Evolutionary conservation across 2,888 invertebrate genomes (phyloP).

Genomic region (Mythimna pallens): DNA sequence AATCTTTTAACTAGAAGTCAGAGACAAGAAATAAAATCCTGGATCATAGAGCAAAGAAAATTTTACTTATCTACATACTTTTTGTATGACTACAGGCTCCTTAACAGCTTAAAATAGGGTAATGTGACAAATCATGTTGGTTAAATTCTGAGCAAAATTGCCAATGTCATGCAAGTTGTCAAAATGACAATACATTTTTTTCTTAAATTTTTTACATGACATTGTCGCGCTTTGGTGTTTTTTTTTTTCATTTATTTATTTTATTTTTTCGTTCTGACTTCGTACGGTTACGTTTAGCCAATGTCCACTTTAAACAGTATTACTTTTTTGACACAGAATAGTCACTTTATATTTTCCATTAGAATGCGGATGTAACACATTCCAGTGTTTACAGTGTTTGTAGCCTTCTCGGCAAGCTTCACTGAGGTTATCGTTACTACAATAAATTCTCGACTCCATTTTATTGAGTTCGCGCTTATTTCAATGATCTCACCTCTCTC

Average conservation of each 20-base stretch:
- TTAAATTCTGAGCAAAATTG: conserved; percentile 27
- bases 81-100: too few relatives aligned
- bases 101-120: conserved; percentile 3
- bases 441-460: background rate
- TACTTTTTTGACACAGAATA: background rate
- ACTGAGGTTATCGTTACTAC: background rate
- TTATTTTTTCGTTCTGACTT: background rate
- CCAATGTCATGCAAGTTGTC: conserved; percentile 42
- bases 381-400: background rate
- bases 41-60: background rate
- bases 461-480: background rate
- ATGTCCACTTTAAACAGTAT: background rate
- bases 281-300: background rate
- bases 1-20: background rate
- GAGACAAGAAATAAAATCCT: background rate
- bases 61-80: too few relatives aligned
- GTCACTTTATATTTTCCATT: background rate
- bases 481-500: background rate
- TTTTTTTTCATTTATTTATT: conserved; percentile 2
- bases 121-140: conserved; percentile 30
- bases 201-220: background rate
- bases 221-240: conserved; percentile 19
- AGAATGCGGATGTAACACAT: background rate
- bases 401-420: background rate
- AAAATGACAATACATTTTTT: conserved; percentile 38